Conservation (phyloP, 1,140 invertebrate species). For the Drosophila nannoptera region DNA sequence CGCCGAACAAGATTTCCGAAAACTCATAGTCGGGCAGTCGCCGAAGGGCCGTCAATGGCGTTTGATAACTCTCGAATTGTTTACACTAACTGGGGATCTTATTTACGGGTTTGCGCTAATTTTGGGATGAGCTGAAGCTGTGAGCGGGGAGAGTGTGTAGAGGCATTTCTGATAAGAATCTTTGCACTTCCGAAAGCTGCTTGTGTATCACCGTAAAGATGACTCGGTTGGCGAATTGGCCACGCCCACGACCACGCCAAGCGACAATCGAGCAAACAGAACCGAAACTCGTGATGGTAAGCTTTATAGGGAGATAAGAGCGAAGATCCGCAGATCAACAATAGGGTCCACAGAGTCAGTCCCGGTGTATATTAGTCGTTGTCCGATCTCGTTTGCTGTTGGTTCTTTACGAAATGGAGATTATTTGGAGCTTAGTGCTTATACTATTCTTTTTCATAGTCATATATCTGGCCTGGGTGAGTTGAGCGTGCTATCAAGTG, state of each 20-base stretch:
- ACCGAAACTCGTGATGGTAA: background rate
- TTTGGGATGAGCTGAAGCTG: constrained; percentile 1
- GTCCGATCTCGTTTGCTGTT: constrained; percentile 1
- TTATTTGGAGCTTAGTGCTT: background rate
- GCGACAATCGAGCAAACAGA: background rate
- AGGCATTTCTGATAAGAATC: constrained; percentile 8
- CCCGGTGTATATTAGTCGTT: background rate
- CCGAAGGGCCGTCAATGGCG: constrained; percentile 5
- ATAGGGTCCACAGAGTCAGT: background rate
- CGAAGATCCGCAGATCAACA: background rate
- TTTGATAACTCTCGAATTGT: constrained; percentile 17
- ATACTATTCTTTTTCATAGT: background rate
- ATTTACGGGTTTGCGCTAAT: background rate
- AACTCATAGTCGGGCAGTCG: constrained; percentile 17
- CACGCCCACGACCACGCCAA: background rate
- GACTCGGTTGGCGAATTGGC: background rate
- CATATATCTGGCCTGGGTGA: constrained; percentile 1
- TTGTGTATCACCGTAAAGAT: too few species aligned
- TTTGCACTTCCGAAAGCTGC: constrained; percentile 12
- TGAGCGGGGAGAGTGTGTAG: background rate
- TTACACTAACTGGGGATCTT: constrained; percentile 2
- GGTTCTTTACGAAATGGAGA: background rate
- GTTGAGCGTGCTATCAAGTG: background rate
- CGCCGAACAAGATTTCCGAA: background rate
- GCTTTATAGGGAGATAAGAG: constrained; percentile 3